Conservation (phyloP, 2,888 invertebrate species). For the Drosophila dives region DNA sequence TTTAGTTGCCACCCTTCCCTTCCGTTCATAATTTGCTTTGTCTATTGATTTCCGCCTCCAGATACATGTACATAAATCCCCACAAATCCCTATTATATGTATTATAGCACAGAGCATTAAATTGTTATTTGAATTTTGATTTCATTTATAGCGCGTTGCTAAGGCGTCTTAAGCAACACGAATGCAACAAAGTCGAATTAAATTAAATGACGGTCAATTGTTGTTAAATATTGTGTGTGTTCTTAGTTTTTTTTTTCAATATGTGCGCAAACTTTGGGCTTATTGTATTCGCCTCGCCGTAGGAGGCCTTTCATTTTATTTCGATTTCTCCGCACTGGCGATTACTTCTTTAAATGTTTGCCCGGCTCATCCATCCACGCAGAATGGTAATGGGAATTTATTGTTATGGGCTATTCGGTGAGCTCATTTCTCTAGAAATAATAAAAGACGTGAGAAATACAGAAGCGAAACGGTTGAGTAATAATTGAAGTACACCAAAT, state of each 20-base stretch:
- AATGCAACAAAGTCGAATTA: slow-evolving; percentile 30
- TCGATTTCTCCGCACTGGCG: slow-evolving; percentile 1
- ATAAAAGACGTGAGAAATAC: slow-evolving; percentile 3
- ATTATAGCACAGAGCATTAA: slow-evolving; percentile 4
- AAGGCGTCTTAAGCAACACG: not conserved
- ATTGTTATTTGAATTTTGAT: slow-evolving; percentile 18
- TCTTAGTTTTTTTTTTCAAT: not conserved
- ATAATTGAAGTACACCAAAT: slow-evolving; percentile 22
- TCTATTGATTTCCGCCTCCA: slow-evolving; percentile 52
- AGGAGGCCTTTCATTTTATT: slow-evolving; percentile 31
- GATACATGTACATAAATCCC: slow-evolving; percentile 17
- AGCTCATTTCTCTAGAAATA: slow-evolving; percentile 32
- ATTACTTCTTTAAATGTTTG: not conserved
- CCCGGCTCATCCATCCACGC: not conserved
- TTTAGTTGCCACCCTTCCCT: slow-evolving; percentile 4
- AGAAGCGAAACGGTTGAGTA: slow-evolving; percentile 3
- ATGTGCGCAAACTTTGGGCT: not conserved
- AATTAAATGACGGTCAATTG: slow-evolving; percentile 33
- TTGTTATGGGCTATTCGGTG: slow-evolving; percentile 14
- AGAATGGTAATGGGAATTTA: slow-evolving; percentile 34
- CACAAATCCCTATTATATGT: slow-evolving; percentile 28
- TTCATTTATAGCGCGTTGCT: slow-evolving; percentile 17
- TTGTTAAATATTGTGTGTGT: not conserved
- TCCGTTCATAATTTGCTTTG: slow-evolving; percentile 34
- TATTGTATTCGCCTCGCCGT: slow-evolving; percentile 22